Conservation (phyloP, 2,113 vertebrate species). For the Neodontobutis hainanensis region DNA sequence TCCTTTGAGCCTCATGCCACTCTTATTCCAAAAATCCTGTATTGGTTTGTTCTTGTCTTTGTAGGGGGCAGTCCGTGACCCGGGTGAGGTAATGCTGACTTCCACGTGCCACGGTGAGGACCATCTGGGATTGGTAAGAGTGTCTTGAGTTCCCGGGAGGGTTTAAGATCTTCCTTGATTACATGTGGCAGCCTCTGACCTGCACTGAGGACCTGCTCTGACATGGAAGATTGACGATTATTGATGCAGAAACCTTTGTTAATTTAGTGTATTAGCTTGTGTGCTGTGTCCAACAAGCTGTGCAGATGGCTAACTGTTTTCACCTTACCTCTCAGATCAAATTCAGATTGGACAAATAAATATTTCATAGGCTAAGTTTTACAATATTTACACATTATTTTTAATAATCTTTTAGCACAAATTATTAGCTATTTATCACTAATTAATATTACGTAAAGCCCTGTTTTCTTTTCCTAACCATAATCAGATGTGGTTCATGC, state of each 20-base stretch:
- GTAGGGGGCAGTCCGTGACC: constrained; percentile 2
- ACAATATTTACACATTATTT: too few species aligned
- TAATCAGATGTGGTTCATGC: too few species aligned
- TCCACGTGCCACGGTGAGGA: constrained; percentile 57
- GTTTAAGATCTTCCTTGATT: constrained; percentile 79
- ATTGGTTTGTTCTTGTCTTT: constrained; percentile 6
- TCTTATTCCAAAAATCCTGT: constrained; percentile 3
- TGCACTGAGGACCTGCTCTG: constrained; percentile 68
- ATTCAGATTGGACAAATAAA: constrained; percentile 14
- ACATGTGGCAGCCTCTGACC: constrained; percentile 80
- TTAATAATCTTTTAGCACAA: too few species aligned
- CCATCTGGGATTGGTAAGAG: constrained; percentile 78
- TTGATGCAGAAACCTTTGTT: constrained; percentile 79
- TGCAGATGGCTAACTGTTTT: constrained; percentile 63
- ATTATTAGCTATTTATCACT: too few species aligned
- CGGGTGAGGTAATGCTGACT: constrained; percentile 53
- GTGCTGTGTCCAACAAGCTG: constrained; percentile 43
- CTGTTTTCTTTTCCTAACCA: too few species aligned
- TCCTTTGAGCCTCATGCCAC: background rate
- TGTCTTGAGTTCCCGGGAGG: constrained; percentile 55
- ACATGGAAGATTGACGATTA: constrained; percentile 79
- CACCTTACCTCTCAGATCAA: constrained; percentile 46
- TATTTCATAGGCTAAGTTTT: too few species aligned
- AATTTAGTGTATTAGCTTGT: constrained; percentile 69
- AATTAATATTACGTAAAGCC: too few species aligned